Evolutionary conservation across 2,888 invertebrate species (phyloP), one percentile per base, ranked within the genome.

Genomic region (Platypus cylindrus): DNA sequence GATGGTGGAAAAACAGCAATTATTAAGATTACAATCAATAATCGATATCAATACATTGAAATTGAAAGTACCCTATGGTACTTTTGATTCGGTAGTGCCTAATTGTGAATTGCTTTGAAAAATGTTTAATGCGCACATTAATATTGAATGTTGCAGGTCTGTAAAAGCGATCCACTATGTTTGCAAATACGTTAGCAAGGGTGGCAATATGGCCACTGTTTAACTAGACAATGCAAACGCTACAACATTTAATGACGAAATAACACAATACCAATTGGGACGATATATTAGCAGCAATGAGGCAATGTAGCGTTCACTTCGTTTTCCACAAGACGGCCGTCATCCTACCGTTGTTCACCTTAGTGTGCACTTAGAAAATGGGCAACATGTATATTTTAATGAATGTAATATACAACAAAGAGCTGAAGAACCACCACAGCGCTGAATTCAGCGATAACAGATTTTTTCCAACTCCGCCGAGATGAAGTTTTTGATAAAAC

Each of bases 131-230:
- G 48, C 51, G 2, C 56, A 58, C 34, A 49, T 51, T 16, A 57
- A 56, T 37, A 53, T 56, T 22, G 52, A 59, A 34, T 44, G 28
- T 30, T 65, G 62, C 37, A 52, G 49, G 46, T 62, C 59, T 2
- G 46, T 47, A 1, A 56, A 59, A 35, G 44, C 50, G 7, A 58
- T 60, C 15, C 58, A 59, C 48, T 60, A 57, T 39, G 49, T 60
- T 41, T 58, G 54, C 42, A 58, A 58, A 43, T 49, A 50, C 41
- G 45, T 49, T 3, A 42, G 37, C 11, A 51, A 51, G 45, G 46
- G 47, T 8, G 53, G 52, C 36, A 56, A 59, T 40, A 53, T 54
- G 55, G 54, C 57, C 36, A n/a, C n/a, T 13, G 26, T 13, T 25
- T 14, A 3, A 26, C 5, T 3, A 5, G 26, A n/a, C n/a, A n/a